Evolutionary conservation across 2,797 vertebrate species (phyloP).

Genomic region (Sternarchorhynchus goeldii): DNA sequence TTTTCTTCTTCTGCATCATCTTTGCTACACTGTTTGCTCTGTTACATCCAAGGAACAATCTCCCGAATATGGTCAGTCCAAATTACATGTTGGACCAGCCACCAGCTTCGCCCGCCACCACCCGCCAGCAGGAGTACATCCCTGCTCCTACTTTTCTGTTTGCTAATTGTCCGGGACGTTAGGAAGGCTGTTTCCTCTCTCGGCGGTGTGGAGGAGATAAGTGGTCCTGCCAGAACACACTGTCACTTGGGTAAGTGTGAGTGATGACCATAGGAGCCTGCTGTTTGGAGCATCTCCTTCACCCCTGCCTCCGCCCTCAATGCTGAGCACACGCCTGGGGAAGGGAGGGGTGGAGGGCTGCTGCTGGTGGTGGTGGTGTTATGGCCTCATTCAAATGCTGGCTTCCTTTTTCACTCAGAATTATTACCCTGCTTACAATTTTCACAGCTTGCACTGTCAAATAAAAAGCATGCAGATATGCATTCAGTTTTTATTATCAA

Average conservation of each 20-base stretch:
- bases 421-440: conserved; percentile 21
- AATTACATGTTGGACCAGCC: neutral
- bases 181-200: conserved; percentile 38
- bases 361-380: neutral
- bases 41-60: conserved; percentile 6
- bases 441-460: conserved; percentile 28
- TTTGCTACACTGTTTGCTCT: neutral
- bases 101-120: conserved; percentile 1
- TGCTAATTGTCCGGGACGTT: conserved; percentile 57
- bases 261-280: conserved; percentile 56
- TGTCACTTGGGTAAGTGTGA: conserved; percentile 63
- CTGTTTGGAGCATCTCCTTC: conserved; percentile 59
- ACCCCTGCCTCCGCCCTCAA: conserved; percentile 55
- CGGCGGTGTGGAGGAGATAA: conserved; percentile 53
- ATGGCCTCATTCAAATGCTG: conserved; percentile 54
- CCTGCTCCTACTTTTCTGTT: conserved; percentile 42
- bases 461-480: conserved; percentile 28
- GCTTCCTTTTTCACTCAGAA: conserved; percentile 31
- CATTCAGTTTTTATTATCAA: conserved; percentile 25
- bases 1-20: neutral
- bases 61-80: conserved; percentile 2
- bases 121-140: conserved; percentile 26
- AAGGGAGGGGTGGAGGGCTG: too few species aligned
- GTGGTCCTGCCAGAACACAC: conserved; percentile 57
- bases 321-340: conserved; percentile 43